These are phyloP conservation scores for Euzetes globulus DNA, from an alignment of 2,888 invertebrate genomes.

Conservation along the genomic window DNA sequence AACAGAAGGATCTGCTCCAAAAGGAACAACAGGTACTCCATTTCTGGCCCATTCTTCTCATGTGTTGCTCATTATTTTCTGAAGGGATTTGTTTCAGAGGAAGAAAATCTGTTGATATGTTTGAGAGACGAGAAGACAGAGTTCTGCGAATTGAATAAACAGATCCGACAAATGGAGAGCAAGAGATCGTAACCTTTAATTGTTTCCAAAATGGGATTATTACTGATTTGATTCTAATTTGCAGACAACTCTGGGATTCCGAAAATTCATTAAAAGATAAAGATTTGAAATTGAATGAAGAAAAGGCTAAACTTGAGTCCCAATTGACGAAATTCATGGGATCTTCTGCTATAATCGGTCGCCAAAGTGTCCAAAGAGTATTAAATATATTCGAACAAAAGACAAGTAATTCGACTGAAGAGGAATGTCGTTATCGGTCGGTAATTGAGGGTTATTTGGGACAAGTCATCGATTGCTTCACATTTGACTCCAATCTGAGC, in stretches of 20 bases:
- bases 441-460: slow-evolving; percentile 80
- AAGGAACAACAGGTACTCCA: neutral
- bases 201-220: neutral
- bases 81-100: neutral
- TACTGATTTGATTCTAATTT: slow-evolving; percentile 5
- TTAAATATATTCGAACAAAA: slow-evolving; percentile 72
- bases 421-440: neutral
- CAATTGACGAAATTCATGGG: slow-evolving; percentile 53
- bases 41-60: neutral
- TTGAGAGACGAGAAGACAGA: neutral
- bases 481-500: slow-evolving; percentile 91
- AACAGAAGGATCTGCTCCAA: slow-evolving; percentile 48
- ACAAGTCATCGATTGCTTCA: slow-evolving; percentile 92
- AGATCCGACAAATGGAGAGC: slow-evolving; percentile 74
- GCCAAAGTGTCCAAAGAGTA: slow-evolving; percentile 91
- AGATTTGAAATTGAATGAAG: slow-evolving; percentile 81
- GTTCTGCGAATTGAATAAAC: slow-evolving; percentile 52
- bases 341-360: slow-evolving; percentile 44
- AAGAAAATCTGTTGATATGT: neutral
- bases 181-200: slow-evolving; percentile 58
- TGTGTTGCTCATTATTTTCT: slow-evolving; percentile 27
- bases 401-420: slow-evolving; percentile 52
- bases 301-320: slow-evolving; percentile 88
- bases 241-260: slow-evolving; percentile 77
- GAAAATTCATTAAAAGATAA: slow-evolving; percentile 88